Conservation (phyloP, 2,797 vertebrate species). For the Corythornis leucogaster region DNA sequence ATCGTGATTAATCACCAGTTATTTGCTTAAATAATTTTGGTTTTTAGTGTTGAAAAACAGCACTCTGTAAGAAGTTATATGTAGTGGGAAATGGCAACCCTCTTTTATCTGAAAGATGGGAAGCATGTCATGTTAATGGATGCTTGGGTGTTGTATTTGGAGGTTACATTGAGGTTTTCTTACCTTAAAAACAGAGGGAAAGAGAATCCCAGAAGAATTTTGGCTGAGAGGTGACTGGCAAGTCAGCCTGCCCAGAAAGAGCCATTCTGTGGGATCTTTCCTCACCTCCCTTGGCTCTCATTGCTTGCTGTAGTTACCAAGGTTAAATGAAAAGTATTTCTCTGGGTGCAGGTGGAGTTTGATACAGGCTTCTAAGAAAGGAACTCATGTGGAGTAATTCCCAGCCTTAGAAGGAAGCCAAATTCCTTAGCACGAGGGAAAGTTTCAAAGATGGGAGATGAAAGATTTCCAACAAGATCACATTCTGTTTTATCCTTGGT, state of each 20-base stretch:
- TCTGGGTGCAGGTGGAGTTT: background rate
- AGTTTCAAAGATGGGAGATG: background rate
- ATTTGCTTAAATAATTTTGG: no score
- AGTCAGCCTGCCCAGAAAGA: background rate
- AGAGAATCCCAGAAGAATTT: background rate
- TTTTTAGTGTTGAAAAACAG: no score
- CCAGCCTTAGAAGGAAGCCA: constrained; percentile 4
- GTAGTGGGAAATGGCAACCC: no score
- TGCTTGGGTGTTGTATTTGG: no score
- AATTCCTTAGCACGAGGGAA: constrained; percentile 7
- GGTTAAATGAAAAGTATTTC: background rate
- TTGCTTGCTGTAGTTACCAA: background rate
- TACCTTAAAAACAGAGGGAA: background rate
- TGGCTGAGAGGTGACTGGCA: background rate
- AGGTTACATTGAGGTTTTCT: background rate
- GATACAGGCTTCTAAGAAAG: background rate
- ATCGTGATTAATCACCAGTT: no score
- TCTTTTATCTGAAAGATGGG: no score
- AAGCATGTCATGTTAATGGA: no score
- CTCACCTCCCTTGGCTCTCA: background rate
- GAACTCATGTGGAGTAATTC: background rate
- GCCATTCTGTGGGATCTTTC: background rate
- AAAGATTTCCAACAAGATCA: constrained; percentile 25
- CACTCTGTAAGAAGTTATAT: no score
- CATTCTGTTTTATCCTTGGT: constrained; percentile 2